Evolutionary conservation across 2,797 vertebrate genomes (phyloP).

Genomic region (Chaetodon trifasciatus): DNA sequence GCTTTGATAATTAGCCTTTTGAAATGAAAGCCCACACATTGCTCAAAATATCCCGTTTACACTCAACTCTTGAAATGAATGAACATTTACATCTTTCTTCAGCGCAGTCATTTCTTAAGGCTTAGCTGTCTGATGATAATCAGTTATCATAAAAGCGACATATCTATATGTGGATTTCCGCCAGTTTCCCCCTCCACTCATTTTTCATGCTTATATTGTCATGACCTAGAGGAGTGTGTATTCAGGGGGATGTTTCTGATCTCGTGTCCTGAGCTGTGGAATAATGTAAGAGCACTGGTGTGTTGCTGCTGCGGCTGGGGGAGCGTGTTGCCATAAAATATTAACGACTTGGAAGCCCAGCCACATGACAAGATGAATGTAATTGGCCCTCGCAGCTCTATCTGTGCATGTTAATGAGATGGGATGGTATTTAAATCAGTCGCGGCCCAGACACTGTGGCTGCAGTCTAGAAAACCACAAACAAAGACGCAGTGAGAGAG

Average conservation of each 20-base stretch:
- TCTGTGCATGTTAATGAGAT: slow-evolving; percentile 90
- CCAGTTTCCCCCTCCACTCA: slow-evolving; percentile 46
- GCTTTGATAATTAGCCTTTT: slow-evolving; percentile 55
- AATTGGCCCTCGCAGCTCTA: slow-evolving; percentile 89
- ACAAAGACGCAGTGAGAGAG: slow-evolving; percentile 79
- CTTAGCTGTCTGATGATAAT: slow-evolving; percentile 65
- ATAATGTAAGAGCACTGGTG: slow-evolving; percentile 85
- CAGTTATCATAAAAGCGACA: slow-evolving; percentile 63
- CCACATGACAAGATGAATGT: slow-evolving; percentile 89
- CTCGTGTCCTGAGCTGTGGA: slow-evolving; percentile 76
- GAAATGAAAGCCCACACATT: background rate
- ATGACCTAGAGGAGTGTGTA: slow-evolving; percentile 80
- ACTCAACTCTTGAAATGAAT: slow-evolving; percentile 16
- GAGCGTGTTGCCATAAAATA: slow-evolving; percentile 88
- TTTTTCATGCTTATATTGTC: slow-evolving; percentile 79
- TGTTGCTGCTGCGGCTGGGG: slow-evolving; percentile 81
- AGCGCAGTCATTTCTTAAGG: slow-evolving; percentile 15
- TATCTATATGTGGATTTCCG: slow-evolving; percentile 64
- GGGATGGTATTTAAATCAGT: slow-evolving; percentile 87
- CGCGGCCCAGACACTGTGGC: slow-evolving; percentile 75
- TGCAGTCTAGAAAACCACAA: slow-evolving; percentile 79
- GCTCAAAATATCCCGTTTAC: slow-evolving; percentile 16
- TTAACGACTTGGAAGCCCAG: slow-evolving; percentile 87
- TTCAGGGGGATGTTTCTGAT: slow-evolving; percentile 79
- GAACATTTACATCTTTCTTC: slow-evolving; percentile 33